phyloP scores from a whole-genome alignment of 2,113 vertebrate species.

The Scopus umbretta region DNA sequence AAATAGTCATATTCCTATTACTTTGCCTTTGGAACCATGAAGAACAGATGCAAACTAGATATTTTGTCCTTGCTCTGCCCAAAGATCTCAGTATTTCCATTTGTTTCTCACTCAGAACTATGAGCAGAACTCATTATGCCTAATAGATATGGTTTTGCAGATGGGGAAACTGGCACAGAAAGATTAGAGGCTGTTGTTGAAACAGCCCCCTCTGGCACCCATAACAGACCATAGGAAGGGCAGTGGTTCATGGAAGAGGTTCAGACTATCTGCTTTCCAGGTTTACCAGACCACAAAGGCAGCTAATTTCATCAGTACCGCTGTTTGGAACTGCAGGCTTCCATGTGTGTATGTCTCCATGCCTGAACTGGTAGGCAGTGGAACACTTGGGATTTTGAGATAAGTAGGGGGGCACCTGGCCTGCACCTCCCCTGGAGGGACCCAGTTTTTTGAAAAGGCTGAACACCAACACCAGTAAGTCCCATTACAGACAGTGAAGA shows the following conservation, averaged over 20 bases:
- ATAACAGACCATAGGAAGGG: neutral
- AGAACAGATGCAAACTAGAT: neutral
- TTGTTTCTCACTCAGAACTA: neutral
- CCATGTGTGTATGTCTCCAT: neutral
- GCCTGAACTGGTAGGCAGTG: neutral
- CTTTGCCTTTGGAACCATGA: neutral
- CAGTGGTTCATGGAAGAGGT: neutral
- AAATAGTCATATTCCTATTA: neutral
- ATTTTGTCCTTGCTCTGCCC: neutral
- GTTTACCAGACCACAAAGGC: neutral
- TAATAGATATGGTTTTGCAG: slow-evolving; percentile 12
- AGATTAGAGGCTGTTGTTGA: neutral
- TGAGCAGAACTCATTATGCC: neutral
- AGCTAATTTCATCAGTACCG: neutral
- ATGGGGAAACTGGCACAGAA: slow-evolving; percentile 6
- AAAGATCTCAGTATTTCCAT: slow-evolving; percentile 10
- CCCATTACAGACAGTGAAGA: neutral
- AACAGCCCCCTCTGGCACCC: neutral
- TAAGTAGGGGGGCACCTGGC: neutral
- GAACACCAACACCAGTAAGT: neutral
- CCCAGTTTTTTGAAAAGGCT: neutral
- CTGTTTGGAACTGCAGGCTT: neutral
- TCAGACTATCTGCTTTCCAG: neutral
- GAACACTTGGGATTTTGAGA: neutral
- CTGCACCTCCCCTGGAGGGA: neutral